These are phyloP conservation scores for Palloptera scutellata DNA, from an alignment of 2,888 invertebrate species.

Conservation along the genomic window DNA sequence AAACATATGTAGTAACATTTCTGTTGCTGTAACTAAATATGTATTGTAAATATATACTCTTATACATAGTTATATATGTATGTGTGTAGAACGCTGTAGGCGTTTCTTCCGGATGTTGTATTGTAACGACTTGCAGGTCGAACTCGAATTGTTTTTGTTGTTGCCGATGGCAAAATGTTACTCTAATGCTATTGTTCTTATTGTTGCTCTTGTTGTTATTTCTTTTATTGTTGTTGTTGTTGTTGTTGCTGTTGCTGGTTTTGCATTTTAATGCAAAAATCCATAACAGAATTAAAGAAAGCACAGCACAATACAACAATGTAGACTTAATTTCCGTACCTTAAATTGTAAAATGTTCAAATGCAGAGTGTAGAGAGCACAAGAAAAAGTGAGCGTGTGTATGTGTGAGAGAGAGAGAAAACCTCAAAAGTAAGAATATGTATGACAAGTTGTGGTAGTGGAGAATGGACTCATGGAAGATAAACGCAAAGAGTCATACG, in stretches of 20 bases:
- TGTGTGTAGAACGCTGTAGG: conserved; percentile 21
- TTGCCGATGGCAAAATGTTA: not conserved
- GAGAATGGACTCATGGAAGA: too few species aligned
- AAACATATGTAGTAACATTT: not conserved
- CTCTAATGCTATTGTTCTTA: conserved; percentile 2
- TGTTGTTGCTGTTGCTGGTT: not conserved
- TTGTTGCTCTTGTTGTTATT: too few species aligned
- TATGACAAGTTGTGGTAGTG: too few species aligned
- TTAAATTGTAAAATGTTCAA: conserved; percentile 12
- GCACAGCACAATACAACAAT: conserved; percentile 41
- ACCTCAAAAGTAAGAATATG: too few species aligned
- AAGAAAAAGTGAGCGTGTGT: not conserved
- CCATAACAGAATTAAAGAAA: conserved; percentile 43
- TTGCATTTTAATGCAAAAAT: conserved; percentile 50
- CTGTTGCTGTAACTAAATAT: conserved; percentile 6
- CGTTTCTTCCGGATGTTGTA: conserved; percentile 36
- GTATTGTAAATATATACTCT: not conserved
- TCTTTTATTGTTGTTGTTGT: too few species aligned
- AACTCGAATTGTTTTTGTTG: conserved; percentile 22
- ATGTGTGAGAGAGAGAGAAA: not conserved
- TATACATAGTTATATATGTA: not conserved
- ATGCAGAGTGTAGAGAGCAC: not conserved
- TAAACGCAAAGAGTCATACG: too few species aligned
- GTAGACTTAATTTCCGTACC: conserved; percentile 47
- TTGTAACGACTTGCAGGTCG: conserved; percentile 42